Evolutionary conservation across 2,113 vertebrate genomes (phyloP).

Genomic region (Sceloporus tristichus): DNA sequence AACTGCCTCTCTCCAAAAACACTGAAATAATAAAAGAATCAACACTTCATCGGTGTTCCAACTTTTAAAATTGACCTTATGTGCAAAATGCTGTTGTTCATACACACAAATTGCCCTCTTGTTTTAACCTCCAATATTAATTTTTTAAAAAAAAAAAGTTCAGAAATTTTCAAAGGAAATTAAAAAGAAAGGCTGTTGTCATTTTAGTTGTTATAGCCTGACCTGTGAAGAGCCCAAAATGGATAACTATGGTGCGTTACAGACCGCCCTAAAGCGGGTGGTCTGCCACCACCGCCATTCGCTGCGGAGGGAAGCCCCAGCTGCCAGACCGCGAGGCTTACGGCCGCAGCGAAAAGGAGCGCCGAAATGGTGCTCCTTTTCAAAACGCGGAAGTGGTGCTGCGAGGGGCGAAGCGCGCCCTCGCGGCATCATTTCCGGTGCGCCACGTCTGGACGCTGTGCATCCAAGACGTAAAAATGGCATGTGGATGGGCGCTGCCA

Average conservation of each 20-base stretch:
- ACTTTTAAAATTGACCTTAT: conserved; percentile 14
- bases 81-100: conserved; percentile 27
- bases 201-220: neutral
- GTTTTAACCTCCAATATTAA: neutral
- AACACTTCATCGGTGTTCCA: neutral
- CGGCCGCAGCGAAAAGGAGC: no score
- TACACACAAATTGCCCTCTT: neutral
- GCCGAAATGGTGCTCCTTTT: no score
- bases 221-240: neutral
- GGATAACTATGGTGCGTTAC: neutral
- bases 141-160: neutral
- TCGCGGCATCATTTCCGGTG: no score
- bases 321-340: no score
- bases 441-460: no score
- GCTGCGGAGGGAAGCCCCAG: no score
- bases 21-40: conserved; percentile 14
- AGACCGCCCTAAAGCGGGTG: no score
- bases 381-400: no score
- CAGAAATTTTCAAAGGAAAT: neutral
- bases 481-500: no score
- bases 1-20: conserved; percentile 42
- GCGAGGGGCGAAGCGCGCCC: no score
- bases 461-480: no score
- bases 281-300: no score
- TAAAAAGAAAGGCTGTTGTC: neutral